These are phyloP conservation scores for Trachymyrmex septentrionalis DNA, from an alignment of 1,140 invertebrate genomes.

Conservation along the genomic window DNA sequence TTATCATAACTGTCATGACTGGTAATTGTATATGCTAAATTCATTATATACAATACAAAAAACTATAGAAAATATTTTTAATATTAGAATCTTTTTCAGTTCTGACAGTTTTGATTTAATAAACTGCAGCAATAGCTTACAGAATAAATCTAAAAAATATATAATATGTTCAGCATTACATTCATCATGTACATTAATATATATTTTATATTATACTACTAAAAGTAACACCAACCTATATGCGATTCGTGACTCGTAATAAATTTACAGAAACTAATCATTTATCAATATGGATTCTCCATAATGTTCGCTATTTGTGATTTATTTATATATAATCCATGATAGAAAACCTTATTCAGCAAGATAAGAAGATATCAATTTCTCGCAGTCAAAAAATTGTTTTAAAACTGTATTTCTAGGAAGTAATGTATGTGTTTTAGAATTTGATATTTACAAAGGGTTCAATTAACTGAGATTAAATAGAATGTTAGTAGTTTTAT, in stretches of 20 bases:
- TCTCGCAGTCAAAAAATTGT: background rate
- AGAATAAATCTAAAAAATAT: slow-evolving; percentile 5
- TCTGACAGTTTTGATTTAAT: background rate
- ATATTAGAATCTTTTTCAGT: slow-evolving; percentile 1
- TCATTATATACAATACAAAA: background rate
- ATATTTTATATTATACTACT: background rate
- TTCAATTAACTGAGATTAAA: background rate
- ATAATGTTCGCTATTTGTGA: background rate
- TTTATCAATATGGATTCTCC: background rate
- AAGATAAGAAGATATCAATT: background rate
- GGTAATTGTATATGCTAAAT: background rate
- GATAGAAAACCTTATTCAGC: background rate
- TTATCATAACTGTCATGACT: background rate
- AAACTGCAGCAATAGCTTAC: background rate
- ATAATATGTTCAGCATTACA: background rate
- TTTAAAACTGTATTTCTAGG: background rate
- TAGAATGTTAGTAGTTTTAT: background rate
- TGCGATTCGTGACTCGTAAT: background rate
- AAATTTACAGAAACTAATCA: background rate
- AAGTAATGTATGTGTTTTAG: background rate
- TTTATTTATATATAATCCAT: background rate
- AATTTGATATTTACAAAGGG: background rate
- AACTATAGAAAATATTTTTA: background rate
- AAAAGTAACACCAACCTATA: background rate
- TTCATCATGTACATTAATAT: background rate